Percentiles rank a stretch among this genome's conserved stretches.
Conservation (phyloP, 2,113 vertebrate genomes). For the Dolichallabes microphthalmus region DNA sequence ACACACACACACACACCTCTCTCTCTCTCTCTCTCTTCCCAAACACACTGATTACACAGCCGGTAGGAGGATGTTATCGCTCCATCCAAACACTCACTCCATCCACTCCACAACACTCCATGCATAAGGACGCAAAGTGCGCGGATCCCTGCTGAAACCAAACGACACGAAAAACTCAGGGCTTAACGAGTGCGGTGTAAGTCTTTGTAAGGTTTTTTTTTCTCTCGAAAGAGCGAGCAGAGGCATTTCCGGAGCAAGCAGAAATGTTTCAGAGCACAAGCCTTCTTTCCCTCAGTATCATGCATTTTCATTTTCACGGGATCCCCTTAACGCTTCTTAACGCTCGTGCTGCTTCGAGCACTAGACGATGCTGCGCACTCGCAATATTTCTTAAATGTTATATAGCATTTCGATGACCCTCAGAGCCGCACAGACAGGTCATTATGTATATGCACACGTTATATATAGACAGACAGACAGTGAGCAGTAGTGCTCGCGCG, state of each 20-base stretch:
- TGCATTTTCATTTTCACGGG: neutral
- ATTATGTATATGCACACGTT: no score
- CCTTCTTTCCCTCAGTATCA: neutral
- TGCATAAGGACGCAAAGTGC: constrained; percentile 13
- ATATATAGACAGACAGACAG: neutral
- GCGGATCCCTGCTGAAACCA: constrained; percentile 21
- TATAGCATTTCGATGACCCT: neutral
- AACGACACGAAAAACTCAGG: neutral
- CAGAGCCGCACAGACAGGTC: neutral
- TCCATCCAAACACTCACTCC: constrained; percentile 25
- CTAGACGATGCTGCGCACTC: neutral
- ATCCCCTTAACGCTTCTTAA: neutral
- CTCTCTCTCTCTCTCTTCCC: constrained; percentile 1
- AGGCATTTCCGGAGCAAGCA: constrained; percentile 9
- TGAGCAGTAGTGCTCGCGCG: neutral
- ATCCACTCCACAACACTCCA: constrained; percentile 14
- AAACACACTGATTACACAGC: constrained; percentile 20
- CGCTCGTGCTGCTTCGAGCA: neutral
- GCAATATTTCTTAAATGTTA: neutral
- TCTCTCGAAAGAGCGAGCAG: neutral
- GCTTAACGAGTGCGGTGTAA: neutral
- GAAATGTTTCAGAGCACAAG: neutral
- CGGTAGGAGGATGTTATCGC: constrained; percentile 26
- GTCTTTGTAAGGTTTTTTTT: neutral
- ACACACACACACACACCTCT: no score